phyloP scores from a whole-genome alignment of 53 echinoderm and acorn worm species.

The Hippasteria phrygiana region DNA sequence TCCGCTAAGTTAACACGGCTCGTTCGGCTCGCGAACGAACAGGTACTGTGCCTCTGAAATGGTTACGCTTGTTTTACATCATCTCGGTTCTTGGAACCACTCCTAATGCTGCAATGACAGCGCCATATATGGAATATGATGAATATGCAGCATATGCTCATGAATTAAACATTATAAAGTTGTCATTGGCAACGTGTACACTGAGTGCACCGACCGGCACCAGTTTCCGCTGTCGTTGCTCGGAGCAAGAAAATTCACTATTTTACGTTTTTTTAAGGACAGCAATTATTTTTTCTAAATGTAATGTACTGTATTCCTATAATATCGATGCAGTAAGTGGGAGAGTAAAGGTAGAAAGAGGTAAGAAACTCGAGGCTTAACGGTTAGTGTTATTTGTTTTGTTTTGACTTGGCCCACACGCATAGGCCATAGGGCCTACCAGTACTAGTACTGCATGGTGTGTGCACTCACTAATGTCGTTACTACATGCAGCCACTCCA shows the following conservation, averaged over 20 bases:
- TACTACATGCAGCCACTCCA: no score
- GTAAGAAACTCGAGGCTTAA: background rate
- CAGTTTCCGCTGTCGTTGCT: background rate
- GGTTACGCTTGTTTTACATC: no score
- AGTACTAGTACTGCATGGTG: no score
- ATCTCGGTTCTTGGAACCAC: no score
- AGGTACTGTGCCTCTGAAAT: no score
- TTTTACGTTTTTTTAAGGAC: background rate
- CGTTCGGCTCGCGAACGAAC: no score
- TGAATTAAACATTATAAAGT: constrained; percentile 43
- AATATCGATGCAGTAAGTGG: background rate
- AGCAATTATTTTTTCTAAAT: background rate
- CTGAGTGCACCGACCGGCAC: no score
- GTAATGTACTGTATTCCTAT: no score
- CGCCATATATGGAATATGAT: background rate
- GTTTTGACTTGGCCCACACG: no score
- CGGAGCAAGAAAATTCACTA: background rate
- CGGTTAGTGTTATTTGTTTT: no score
- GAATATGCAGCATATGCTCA: constrained; percentile 8
- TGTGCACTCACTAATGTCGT: no score
- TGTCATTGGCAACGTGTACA: constrained; percentile 64
- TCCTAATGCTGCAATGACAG: background rate
- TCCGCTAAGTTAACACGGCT: constrained; percentile 21
- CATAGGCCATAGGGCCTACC: no score
- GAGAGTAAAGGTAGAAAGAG: background rate